phyloP scores from a whole-genome alignment of 2,113 vertebrate species.

The Mobula hypostoma region DNA sequence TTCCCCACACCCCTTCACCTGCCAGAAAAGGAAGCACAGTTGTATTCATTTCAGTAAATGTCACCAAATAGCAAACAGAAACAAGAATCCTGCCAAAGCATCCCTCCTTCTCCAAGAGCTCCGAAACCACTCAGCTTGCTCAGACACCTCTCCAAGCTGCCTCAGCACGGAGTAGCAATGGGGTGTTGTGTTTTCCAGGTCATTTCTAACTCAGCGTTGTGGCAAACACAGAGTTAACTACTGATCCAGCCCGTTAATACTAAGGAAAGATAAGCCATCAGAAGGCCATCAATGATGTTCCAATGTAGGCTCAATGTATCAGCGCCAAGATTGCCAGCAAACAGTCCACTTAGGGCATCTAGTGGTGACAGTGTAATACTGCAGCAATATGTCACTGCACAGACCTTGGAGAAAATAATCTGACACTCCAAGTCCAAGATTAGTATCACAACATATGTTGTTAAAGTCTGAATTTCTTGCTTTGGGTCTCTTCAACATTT shows the following conservation, averaged over 20 bases:
- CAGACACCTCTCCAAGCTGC: neutral
- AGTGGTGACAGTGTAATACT: neutral
- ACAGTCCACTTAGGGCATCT: neutral
- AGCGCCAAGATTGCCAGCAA: neutral
- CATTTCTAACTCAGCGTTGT: neutral
- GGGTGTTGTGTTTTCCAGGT: neutral
- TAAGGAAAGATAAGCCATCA: neutral
- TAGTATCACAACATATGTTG: neutral
- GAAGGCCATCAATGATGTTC: neutral
- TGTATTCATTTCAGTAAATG: neutral
- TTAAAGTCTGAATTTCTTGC: neutral
- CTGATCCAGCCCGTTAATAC: slow-evolving; percentile 12
- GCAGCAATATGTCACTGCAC: neutral
- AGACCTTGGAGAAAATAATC: neutral
- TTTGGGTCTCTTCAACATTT: neutral
- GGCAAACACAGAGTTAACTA: neutral
- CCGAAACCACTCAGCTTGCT: neutral
- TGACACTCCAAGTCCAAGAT: neutral
- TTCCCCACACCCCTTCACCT: no score
- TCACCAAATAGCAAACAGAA: neutral
- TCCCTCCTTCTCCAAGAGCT: neutral
- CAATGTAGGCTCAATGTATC: neutral
- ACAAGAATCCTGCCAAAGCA: neutral
- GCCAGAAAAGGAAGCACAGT: neutral
- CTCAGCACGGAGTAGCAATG: neutral